Percentiles rank a stretch among this genome's conserved stretches.
Conservation (phyloP, 2,888 invertebrate genomes). For the Papilio elwesi region DNA sequence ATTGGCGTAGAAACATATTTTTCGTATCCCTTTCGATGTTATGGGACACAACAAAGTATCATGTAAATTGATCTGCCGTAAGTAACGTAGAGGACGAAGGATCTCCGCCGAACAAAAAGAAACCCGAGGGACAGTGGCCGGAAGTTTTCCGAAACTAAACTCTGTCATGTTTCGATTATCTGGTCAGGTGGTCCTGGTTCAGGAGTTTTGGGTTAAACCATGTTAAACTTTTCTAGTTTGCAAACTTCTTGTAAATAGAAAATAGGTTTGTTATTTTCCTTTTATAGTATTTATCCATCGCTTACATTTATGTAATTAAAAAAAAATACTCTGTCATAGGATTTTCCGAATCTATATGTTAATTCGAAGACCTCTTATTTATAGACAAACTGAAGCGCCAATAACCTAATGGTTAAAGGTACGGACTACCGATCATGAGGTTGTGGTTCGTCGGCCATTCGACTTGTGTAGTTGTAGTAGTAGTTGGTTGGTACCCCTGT, state of each 20-base stretch:
- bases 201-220: background rate
- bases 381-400: no score
- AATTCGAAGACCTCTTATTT: background rate
- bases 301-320: no score
- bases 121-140: background rate
- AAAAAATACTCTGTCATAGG: no score
- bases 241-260: background rate
- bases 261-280: background rate
- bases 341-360: no score
- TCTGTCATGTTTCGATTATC: slow-evolving; percentile 26
- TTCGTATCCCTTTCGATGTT: background rate
- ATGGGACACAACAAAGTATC: slow-evolving; percentile 13
- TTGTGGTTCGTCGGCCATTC: no score
- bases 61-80: slow-evolving; percentile 1
- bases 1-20: no score
- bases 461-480: no score
- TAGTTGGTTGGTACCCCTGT: no score
- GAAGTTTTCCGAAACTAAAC: slow-evolving; percentile 12
- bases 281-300: background rate
- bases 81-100: background rate
- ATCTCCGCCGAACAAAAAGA: background rate
- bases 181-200: background rate
- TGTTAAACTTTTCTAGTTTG: background rate
- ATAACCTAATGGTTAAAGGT: no score
- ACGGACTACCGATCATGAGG: no score